A percentile compares a stretch with the other conserved stretches of the same genome.
Evolutionary conservation across 92 coral and sea anemone species (phyloP).

Genomic region (Chrysogorgia sp.): DNA sequence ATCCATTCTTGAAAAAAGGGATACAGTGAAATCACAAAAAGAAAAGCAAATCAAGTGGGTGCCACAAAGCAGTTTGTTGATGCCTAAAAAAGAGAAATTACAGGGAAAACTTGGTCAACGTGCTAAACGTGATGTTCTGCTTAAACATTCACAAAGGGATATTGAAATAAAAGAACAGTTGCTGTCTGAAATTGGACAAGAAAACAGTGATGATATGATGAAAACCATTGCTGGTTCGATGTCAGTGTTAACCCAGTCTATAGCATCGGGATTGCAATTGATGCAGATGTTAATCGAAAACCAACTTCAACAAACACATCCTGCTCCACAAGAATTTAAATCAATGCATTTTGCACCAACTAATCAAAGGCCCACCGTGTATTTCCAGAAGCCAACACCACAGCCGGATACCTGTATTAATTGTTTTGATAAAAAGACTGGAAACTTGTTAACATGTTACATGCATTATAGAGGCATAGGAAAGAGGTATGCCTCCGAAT

Average conservation of each 20-base stretch:
- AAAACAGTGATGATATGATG: constrained; percentile 39
- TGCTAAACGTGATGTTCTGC: constrained; percentile 9
- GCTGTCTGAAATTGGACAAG: constrained; percentile 10
- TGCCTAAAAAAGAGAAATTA: constrained; percentile 42
- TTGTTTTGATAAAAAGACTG: too few relatives aligned
- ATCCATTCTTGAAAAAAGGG: constrained; percentile 16
- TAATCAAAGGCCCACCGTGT: too few relatives aligned
- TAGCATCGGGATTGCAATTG: background rate
- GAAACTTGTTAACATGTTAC: too few relatives aligned
- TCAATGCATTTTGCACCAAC: too few relatives aligned
- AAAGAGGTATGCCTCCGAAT: too few relatives aligned
- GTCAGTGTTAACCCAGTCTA: constrained; percentile 42
- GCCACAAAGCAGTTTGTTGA: constrained; percentile 50
- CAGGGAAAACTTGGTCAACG: constrained; percentile 12
- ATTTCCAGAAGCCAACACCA: too few relatives aligned
- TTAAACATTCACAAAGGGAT: constrained; percentile 12
- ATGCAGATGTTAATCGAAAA: too few relatives aligned
- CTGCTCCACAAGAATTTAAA: too few relatives aligned
- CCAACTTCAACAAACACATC: too few relatives aligned
- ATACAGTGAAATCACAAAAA: constrained; percentile 28
- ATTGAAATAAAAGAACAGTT: constrained; percentile 17
- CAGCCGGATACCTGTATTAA: too few relatives aligned
- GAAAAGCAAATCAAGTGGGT: constrained; percentile 14
- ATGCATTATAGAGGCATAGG: too few relatives aligned
- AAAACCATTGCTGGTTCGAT: constrained; percentile 48